Evolutionary conservation across 2,888 invertebrate genomes (phyloP).

Genomic region (Chymomyza fuscimana): DNA sequence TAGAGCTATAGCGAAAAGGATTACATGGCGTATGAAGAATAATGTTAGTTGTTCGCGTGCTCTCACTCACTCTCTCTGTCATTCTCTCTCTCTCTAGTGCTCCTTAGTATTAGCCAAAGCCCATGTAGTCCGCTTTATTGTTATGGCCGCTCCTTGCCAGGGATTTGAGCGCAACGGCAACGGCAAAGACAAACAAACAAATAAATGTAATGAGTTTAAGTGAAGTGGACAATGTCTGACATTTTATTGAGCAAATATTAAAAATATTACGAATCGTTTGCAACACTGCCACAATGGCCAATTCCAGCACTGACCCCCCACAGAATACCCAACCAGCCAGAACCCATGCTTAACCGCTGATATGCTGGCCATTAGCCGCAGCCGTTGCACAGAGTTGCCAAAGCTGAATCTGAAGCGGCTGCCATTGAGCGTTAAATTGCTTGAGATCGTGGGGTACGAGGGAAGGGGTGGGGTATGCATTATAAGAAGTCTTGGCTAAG

Average conservation of each 20-base stretch:
- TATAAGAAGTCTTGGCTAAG: constrained; percentile 4
- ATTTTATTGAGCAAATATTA: constrained; percentile 75
- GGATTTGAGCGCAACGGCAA: constrained; percentile 36
- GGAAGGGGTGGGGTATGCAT: not conserved
- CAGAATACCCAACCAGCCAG: too few relatives aligned
- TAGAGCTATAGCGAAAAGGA: constrained; percentile 52
- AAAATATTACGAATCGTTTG: constrained; percentile 73
- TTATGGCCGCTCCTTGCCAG: constrained; percentile 16
- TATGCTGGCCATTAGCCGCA: constrained; percentile 55
- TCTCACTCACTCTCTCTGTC: constrained; percentile 27
- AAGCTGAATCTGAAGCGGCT: constrained; percentile 5
- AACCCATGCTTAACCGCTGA: not conserved
- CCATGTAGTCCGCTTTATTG: constrained; percentile 4
- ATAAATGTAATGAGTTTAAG: constrained; percentile 72
- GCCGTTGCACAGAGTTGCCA: constrained; percentile 46
- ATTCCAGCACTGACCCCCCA: not conserved
- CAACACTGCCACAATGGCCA: constrained; percentile 20
- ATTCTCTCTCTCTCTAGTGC: not conserved
- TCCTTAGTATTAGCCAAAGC: constrained; percentile 1
- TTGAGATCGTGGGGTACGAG: not conserved
- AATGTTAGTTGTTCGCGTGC: constrained; percentile 52
- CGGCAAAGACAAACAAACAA: constrained; percentile 47
- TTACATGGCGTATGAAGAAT: constrained; percentile 70
- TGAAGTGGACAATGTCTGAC: constrained; percentile 52
- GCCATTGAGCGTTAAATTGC: constrained; percentile 7